These are phyloP conservation scores for Siphamia tubifer DNA, from an alignment of 2,113 vertebrate species.

Conservation along the genomic window DNA sequence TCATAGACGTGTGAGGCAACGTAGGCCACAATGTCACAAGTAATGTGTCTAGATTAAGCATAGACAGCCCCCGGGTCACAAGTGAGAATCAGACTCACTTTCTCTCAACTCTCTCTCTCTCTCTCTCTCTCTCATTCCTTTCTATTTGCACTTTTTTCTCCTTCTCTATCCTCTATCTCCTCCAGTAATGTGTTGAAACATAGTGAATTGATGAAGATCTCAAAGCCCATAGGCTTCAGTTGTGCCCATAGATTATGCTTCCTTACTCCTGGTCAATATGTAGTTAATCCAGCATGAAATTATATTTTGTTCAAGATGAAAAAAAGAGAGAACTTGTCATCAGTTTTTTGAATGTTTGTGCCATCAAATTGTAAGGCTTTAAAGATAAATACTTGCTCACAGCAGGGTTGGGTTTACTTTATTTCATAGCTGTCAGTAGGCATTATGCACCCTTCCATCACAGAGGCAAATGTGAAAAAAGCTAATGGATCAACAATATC, in stretches of 20 bases:
- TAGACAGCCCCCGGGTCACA: conserved; percentile 52
- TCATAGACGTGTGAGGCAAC: conserved; percentile 53
- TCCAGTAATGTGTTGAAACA: conserved; percentile 41
- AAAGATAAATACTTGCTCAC: conserved; percentile 75
- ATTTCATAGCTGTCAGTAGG: conserved; percentile 75
- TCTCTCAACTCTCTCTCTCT: neutral
- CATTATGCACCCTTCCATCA: conserved; percentile 62
- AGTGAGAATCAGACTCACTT: conserved; percentile 52
- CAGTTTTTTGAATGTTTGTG: conserved; percentile 70
- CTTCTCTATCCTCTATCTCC: neutral
- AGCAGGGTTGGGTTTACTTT: conserved; percentile 65
- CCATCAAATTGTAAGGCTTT: conserved; percentile 68
- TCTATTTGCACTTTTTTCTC: neutral
- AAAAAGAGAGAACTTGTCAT: conserved; percentile 67
- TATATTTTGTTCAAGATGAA: conserved; percentile 73
- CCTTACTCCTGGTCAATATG: conserved; percentile 74
- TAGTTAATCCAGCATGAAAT: conserved; percentile 80
- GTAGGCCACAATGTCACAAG: conserved; percentile 49
- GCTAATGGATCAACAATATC: conserved; percentile 44
- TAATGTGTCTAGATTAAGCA: conserved; percentile 65
- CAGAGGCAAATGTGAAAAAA: conserved; percentile 37
- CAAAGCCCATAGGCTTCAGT: conserved; percentile 32
- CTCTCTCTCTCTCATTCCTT: neutral
- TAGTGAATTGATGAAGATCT: conserved; percentile 61
- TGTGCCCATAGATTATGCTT: conserved; percentile 56